Conservation (phyloP, 2,888 invertebrate species). For the Myopa testacea region DNA sequence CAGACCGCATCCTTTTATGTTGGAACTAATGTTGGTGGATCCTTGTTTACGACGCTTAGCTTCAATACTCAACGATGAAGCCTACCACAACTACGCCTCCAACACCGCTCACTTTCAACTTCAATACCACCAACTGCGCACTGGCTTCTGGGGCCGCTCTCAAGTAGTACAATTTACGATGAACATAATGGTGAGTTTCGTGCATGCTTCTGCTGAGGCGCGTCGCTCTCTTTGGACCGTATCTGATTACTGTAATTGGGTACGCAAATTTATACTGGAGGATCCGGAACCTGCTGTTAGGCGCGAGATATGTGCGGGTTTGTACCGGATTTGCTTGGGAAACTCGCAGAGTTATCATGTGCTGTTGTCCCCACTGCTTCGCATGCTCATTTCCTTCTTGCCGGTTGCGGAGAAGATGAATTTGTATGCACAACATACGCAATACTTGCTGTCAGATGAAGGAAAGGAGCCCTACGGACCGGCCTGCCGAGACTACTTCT, state of each 20-base stretch:
- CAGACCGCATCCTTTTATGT: constrained; percentile 71
- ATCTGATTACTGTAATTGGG: constrained; percentile 81
- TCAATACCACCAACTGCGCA: constrained; percentile 83
- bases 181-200: constrained; percentile 92
- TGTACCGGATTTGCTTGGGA: constrained; percentile 89
- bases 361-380: constrained; percentile 82
- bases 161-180: constrained; percentile 94
- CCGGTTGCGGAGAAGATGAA: constrained; percentile 89
- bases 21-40: constrained; percentile 88
- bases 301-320: constrained; percentile 90
- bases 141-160: constrained; percentile 92
- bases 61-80: constrained; percentile 85
- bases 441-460: constrained; percentile 64
- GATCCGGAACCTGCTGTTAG: constrained; percentile 93
- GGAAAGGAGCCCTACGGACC: constrained; percentile 96
- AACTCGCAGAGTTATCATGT: constrained; percentile 71
- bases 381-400: constrained; percentile 83
- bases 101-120: constrained; percentile 52
- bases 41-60: constrained; percentile 85
- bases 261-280: constrained; percentile 86
- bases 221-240: constrained; percentile 81
- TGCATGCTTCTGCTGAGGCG: constrained; percentile 86
- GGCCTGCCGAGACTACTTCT: constrained; percentile 94
- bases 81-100: constrained; percentile 72
- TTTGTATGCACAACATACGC: constrained; percentile 63